Evolutionary conservation across 2,113 vertebrate species (phyloP), one percentile per base, ranked within the genome.

Genomic region (Dasyprocta punctata): DNA sequence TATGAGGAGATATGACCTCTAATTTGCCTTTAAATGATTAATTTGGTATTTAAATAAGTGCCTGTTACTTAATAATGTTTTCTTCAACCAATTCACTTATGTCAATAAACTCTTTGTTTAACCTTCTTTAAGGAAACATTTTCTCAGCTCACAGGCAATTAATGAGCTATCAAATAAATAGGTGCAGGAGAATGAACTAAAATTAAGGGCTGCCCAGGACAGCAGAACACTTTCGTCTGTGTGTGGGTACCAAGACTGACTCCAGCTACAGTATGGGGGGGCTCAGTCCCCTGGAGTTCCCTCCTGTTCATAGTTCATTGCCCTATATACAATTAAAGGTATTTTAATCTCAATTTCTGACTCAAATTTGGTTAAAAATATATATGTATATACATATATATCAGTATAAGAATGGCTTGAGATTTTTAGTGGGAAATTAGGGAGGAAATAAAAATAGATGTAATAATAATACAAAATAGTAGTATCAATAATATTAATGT

Each of bases 11-110:
- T 98, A 98, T 77, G 98, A 99, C 98, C 98, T 99, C 98, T 99
- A 99, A 99, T 99, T 99, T 99, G 98, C 98, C 98, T 99, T 99
- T 99, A 99, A 99, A 99, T 98, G 98, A 99, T 99, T 99, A 98
- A 99, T 99, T 99, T 99, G 98, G 98, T 99, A 98, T 99, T 99
- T 99, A 99, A 99, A 99, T 99, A 97, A 99, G 99, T 99, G 99
- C 98, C 98, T 99, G 99, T 98, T 98, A 98, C 98, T 99, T 99
- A 99, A 99, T 99, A 98, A 98, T 99, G 98, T 99, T 99, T 99
- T 98, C 98, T 99, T 99, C 99, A 98, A 98, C 99, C 99, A 99
- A 99, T 99, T 99, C 99, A 98, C 98, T 98, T 99, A 98, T 99
- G 99, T 99, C 99, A 99, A 99, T 98, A 99, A 98, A 98, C 96